phyloP scores from a whole-genome alignment of 2,888 invertebrate species.

The Argynnis bischoffii region DNA sequence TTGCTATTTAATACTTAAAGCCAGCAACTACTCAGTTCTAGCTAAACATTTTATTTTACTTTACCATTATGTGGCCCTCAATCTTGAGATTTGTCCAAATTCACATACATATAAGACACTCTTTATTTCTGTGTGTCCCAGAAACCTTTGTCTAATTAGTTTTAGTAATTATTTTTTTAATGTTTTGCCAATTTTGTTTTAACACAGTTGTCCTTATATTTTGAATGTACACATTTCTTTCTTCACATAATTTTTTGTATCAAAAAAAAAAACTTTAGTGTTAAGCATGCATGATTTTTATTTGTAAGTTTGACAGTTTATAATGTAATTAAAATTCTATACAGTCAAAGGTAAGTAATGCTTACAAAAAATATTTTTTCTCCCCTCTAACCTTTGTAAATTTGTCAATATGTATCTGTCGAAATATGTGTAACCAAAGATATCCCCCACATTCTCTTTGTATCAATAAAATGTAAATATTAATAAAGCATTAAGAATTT shows the following conservation, averaged over 20 bases:
- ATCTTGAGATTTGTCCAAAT: too few species aligned
- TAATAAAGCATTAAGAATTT: too few species aligned
- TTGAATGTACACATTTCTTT: neutral
- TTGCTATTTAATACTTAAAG: too few species aligned
- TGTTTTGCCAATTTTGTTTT: too few species aligned
- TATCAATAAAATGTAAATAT: conserved; percentile 1
- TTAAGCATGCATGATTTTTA: conserved; percentile 11
- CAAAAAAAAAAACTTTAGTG: neutral
- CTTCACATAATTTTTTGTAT: conserved; percentile 11
- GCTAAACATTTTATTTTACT: too few species aligned
- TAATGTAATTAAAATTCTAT: conserved; percentile 9
- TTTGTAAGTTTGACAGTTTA: neutral
- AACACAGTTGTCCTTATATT: too few species aligned
- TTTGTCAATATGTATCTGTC: neutral
- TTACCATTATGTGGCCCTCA: too few species aligned
- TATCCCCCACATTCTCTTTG: conserved; percentile 10
- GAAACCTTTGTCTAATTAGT: too few species aligned
- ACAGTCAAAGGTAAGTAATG: conserved; percentile 9
- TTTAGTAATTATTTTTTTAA: too few species aligned
- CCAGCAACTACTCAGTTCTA: too few species aligned
- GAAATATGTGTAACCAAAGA: conserved; percentile 14
- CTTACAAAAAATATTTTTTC: neutral
- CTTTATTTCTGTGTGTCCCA: too few species aligned
- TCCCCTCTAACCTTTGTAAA: neutral
- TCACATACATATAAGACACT: too few species aligned